Conservation (phyloP, 2,888 invertebrate species). For the Xylocampa areola region DNA sequence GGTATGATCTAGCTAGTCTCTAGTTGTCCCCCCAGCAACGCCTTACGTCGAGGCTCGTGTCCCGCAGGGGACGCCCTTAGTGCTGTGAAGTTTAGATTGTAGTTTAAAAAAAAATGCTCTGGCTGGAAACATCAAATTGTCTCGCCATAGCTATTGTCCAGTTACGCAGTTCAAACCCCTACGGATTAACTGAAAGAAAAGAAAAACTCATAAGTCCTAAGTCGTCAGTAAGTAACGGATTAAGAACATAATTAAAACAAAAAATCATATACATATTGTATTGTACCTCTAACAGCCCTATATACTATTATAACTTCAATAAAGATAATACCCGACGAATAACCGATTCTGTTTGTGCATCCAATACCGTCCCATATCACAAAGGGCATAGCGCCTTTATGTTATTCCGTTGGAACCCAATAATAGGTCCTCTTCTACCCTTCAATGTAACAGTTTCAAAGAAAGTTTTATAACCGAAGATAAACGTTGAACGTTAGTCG, state of each 20-base stretch:
- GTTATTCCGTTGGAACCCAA: slow-evolving; percentile 7
- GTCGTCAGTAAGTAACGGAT: background rate
- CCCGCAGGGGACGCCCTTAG: too few relatives aligned
- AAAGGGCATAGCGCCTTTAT: slow-evolving; percentile 21
- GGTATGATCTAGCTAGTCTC: too few relatives aligned
- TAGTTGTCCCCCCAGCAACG: too few relatives aligned
- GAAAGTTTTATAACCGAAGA: slow-evolving; percentile 67
- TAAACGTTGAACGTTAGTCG: slow-evolving; percentile 46
- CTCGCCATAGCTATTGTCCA: too few relatives aligned
- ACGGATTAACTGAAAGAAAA: too few relatives aligned
- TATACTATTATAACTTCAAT: slow-evolving; percentile 20
- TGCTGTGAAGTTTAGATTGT: too few relatives aligned
- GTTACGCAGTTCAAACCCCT: too few relatives aligned
- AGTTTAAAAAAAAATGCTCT: too few relatives aligned
- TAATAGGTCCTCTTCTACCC: slow-evolving; percentile 26
- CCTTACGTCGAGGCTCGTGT: too few relatives aligned
- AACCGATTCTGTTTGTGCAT: slow-evolving; percentile 25
- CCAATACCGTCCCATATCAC: slow-evolving; percentile 8
- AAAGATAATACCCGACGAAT: slow-evolving; percentile 28
- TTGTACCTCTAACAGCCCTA: slow-evolving; percentile 13
- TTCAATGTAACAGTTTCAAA: slow-evolving; percentile 55
- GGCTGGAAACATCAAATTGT: too few relatives aligned
- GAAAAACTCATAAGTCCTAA: background rate
- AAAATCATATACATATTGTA: slow-evolving; percentile 1
- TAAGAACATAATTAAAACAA: slow-evolving; percentile 1